Evolutionary conservation across 2,888 invertebrate genomes (phyloP).

Genomic region (Hanleya hanleyi): DNA sequence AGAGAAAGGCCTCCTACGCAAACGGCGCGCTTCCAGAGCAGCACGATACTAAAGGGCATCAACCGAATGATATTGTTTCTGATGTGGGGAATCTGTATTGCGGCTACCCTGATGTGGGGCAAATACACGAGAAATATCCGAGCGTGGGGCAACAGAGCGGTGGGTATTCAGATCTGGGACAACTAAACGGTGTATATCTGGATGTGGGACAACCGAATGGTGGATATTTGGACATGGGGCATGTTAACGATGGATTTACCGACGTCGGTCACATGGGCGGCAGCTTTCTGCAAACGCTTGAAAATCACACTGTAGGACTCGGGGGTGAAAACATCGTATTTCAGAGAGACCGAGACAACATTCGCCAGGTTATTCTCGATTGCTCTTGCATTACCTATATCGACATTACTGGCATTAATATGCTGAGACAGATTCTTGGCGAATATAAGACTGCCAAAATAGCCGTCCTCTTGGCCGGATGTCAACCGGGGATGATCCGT

Average conservation of each 20-base stretch:
- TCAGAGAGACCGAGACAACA: slow-evolving; percentile 11
- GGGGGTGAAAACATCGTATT: neutral
- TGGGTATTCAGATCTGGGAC: neutral
- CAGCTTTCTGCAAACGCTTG: neutral
- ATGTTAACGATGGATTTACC: neutral
- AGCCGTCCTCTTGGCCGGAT: slow-evolving; percentile 49
- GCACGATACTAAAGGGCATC: neutral
- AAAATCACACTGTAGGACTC: neutral
- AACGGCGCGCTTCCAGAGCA: neutral
- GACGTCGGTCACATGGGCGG: neutral
- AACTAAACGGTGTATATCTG: neutral
- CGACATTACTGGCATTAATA: slow-evolving; percentile 58
- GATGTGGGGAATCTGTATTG: no score
- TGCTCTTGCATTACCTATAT: slow-evolving; percentile 62
- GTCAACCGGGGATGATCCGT: slow-evolving; percentile 42
- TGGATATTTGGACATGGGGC: neutral
- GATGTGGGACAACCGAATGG: neutral
- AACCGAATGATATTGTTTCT: neutral
- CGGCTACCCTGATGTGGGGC: no score
- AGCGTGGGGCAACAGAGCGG: no score
- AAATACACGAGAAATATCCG: no score
- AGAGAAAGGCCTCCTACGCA: neutral
- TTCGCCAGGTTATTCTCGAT: slow-evolving; percentile 54
- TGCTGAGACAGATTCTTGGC: slow-evolving; percentile 46
- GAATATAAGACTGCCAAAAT: slow-evolving; percentile 46